phyloP scores from a whole-genome alignment of 2,797 vertebrate species.

The Sphenopsis melanotis region DNA sequence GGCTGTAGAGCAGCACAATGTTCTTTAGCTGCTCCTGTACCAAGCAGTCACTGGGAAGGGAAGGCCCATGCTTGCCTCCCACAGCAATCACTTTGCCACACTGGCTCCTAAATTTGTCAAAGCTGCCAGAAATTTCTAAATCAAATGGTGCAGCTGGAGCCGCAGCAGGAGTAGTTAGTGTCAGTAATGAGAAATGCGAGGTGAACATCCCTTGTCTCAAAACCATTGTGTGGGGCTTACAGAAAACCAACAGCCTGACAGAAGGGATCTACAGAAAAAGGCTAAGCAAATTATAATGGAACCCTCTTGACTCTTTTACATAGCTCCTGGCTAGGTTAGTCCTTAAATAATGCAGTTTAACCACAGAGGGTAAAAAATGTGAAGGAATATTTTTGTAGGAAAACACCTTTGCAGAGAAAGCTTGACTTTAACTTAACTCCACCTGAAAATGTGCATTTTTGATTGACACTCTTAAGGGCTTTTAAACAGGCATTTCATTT shows the following conservation, averaged over 20 bases:
- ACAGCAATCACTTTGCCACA: fast-evolving
- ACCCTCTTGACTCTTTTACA: not conserved
- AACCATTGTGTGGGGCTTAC: not conserved
- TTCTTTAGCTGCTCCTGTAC: not conserved
- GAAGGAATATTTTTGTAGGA: not conserved
- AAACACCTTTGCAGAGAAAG: not conserved
- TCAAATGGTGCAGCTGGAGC: not conserved
- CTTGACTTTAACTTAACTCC: not conserved
- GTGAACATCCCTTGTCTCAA: not conserved
- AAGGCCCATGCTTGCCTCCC: not conserved
- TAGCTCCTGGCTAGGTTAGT: not conserved
- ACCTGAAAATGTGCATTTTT: not conserved
- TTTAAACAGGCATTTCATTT: not conserved
- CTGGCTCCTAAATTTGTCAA: not conserved
- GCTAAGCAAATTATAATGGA: not conserved
- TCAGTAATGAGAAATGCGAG: not conserved
- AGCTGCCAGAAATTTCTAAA: not conserved
- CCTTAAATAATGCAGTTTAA: not conserved
- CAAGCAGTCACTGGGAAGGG: not conserved
- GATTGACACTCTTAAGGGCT: not conserved
- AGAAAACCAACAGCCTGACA: not conserved
- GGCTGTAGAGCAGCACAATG: not conserved
- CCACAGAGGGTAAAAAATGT: fast-evolving
- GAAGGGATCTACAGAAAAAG: not conserved
- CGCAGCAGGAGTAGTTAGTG: not conserved